phyloP scores from a whole-genome alignment of 2,113 vertebrate species.

The Scomber colias region DNA sequence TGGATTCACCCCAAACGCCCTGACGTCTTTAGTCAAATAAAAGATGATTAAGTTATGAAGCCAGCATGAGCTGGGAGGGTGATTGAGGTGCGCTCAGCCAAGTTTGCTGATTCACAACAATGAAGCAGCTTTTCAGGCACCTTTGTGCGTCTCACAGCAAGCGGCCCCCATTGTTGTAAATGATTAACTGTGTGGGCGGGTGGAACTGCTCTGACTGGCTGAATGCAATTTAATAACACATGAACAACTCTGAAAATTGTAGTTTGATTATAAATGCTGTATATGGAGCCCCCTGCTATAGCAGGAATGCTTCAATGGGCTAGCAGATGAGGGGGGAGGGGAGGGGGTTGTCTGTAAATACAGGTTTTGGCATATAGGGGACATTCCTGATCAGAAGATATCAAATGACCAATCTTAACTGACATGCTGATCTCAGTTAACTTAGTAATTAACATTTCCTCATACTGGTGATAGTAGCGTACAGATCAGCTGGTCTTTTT shows the following conservation, averaged over 20 bases:
- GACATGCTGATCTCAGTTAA: not conserved
- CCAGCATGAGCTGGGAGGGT: not conserved
- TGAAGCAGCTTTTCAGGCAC: not conserved
- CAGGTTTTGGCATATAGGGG: not conserved
- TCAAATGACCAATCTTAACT: not conserved
- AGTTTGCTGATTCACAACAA: not conserved
- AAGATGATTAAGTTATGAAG: too few relatives aligned
- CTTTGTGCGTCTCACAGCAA: constrained; percentile 25
- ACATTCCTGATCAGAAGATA: not conserved
- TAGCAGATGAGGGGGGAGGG: not conserved
- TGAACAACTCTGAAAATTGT: not conserved
- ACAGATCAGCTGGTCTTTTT: not conserved
- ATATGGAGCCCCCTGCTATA: constrained; percentile 9
- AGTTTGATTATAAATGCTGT: not conserved
- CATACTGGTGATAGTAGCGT: not conserved
- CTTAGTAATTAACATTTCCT: constrained; percentile 15
- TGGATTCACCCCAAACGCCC: not conserved
- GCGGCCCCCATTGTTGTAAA: constrained; percentile 50
- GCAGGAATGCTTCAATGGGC: not conserved
- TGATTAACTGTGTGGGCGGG: constrained; percentile 66
- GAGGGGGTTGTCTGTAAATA: too few relatives aligned
- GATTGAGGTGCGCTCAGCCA: not conserved
- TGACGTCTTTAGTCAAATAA: not conserved
- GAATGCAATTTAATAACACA: constrained; percentile 43
- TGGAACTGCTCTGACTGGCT: not conserved